Percentiles rank a stretch among this genome's conserved stretches.
phyloP scores from a whole-genome alignment of 2,888 invertebrate species.

The Eubasilissa splendida region DNA sequence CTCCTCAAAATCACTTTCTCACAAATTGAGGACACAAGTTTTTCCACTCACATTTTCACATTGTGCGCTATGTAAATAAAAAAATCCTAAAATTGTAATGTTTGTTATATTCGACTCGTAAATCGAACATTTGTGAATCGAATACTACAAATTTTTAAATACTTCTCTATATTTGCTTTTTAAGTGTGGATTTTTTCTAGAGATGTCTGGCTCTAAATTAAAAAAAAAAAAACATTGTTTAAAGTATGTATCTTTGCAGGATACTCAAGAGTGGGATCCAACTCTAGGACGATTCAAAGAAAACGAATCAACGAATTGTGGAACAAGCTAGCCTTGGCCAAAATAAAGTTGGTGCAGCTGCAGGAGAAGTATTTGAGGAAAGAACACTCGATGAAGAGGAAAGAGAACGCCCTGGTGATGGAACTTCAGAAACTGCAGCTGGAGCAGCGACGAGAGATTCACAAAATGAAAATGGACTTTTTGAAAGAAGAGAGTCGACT shows the following conservation, averaged over 20 bases:
- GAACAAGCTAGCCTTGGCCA: constrained; percentile 32
- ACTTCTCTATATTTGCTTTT: not conserved
- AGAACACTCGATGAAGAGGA: constrained; percentile 30
- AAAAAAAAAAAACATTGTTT: not conserved
- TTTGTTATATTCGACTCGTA: too few species aligned
- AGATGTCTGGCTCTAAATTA: not conserved
- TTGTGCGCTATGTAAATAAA: too few species aligned
- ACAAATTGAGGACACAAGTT: too few species aligned
- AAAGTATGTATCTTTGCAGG: constrained; percentile 8
- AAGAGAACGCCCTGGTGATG: constrained; percentile 27
- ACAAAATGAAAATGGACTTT: constrained; percentile 32
- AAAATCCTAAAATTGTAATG: too few species aligned
- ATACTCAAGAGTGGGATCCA: constrained; percentile 22
- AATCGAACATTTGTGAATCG: not conserved
- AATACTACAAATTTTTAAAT: not conserved
- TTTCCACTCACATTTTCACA: too few species aligned
- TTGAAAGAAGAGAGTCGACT: constrained; percentile 23
- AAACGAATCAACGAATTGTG: constrained; percentile 31
- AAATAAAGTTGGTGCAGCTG: constrained; percentile 24
- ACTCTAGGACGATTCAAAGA: constrained; percentile 21
- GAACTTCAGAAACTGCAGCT: constrained; percentile 26
- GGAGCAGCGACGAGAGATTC: constrained; percentile 31
- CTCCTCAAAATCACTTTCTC: too few species aligned
- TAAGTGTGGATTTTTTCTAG: not conserved
- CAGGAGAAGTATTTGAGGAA: constrained; percentile 31